Evolutionary conservation across 2,113 vertebrate genomes (phyloP).

Genomic region (Pipra filicauda): DNA sequence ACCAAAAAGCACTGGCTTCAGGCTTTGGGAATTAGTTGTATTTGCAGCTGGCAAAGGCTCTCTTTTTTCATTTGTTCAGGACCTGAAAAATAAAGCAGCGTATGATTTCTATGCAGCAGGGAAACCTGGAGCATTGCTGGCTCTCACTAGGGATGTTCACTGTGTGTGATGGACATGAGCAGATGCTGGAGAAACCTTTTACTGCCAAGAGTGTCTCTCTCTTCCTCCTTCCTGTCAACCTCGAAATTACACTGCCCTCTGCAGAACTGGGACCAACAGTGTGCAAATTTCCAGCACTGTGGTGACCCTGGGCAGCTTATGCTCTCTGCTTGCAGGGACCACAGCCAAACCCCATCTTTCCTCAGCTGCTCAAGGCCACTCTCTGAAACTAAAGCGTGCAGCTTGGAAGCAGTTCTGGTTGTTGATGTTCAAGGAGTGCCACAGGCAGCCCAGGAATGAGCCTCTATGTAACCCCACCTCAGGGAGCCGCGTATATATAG

Average conservation of each 20-base stretch:
- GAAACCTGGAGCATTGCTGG: not conserved
- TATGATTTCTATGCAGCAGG: not conserved
- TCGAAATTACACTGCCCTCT: fast-evolving
- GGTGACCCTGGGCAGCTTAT: not conserved
- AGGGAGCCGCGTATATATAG: constrained; percentile 14
- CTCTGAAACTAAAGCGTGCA: not conserved
- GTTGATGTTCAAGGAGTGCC: not conserved
- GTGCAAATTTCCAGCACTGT: fast-evolving
- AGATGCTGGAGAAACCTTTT: not conserved
- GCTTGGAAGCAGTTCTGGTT: not conserved
- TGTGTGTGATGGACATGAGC: not conserved
- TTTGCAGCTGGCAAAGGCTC: not conserved
- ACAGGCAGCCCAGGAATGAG: constrained; percentile 6
- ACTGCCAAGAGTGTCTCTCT: not conserved
- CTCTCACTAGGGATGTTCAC: fast-evolving
- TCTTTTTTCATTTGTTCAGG: not conserved
- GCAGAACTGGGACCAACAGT: not conserved
- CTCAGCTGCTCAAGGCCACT: not conserved
- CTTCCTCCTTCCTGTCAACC: not conserved
- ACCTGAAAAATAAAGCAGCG: not conserved
- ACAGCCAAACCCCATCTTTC: not conserved
- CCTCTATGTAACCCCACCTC: constrained; percentile 1
- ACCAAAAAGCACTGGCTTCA: not conserved
- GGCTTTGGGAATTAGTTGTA: not conserved
- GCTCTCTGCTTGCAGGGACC: not conserved